Conservation (phyloP, 2,797 vertebrate species). For the Acropternis orthonyx region DNA sequence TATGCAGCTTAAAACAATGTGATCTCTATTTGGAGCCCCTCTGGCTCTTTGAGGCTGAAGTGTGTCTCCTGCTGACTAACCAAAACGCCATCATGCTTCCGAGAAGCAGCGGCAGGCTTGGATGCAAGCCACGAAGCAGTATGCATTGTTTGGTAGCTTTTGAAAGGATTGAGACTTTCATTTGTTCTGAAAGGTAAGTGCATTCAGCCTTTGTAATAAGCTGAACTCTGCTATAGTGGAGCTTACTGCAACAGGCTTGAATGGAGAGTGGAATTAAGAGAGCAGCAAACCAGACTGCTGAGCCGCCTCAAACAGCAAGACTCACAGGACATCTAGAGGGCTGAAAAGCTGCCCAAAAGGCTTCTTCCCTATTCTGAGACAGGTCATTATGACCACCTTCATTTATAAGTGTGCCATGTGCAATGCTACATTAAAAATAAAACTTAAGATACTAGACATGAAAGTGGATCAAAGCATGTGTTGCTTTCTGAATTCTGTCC, state of each 20-base stretch:
- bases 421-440: not conserved
- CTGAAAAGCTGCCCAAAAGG: not conserved
- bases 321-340: not conserved
- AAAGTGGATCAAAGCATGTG: not conserved
- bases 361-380: not conserved
- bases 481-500: not conserved
- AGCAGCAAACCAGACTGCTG: not conserved
- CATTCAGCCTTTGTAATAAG: not conserved
- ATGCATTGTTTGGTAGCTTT: not conserved
- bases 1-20: not conserved
- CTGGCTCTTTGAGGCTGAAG: not conserved
- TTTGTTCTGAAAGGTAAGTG: not conserved
- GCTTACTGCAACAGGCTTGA: not conserved
- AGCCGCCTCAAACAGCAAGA: not conserved
- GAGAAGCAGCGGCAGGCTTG: not conserved
- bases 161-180: not conserved
- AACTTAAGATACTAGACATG: not conserved
- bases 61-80: not conserved
- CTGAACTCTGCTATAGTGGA: not conserved
- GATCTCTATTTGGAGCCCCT: not conserved
- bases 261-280: not conserved
- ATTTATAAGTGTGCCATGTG: not conserved
- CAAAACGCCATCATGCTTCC: not conserved
- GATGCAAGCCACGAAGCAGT: not conserved
- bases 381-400: not conserved